Conservation (phyloP, 2,113 vertebrate species). For the Amphiprion ocellaris region DNA sequence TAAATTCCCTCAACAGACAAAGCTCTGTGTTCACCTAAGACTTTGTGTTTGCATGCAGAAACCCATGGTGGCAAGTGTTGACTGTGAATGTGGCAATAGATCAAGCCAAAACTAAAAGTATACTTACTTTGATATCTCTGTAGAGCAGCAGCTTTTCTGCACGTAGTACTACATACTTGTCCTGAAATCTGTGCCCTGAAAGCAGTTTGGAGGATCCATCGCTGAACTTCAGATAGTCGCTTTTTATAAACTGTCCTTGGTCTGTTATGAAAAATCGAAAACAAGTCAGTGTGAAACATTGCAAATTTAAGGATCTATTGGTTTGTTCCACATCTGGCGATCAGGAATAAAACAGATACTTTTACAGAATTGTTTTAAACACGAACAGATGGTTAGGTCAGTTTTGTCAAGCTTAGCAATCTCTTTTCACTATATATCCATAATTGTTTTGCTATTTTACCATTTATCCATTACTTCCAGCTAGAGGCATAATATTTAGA, state of each 20-base stretch:
- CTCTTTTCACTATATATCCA: too few species aligned
- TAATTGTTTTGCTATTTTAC: too few species aligned
- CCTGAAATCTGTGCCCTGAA: conserved; percentile 95
- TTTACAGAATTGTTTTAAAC: too few species aligned
- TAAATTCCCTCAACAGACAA: not conserved
- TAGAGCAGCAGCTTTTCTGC: conserved; percentile 91
- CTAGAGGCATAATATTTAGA: too few species aligned
- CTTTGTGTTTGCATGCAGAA: conserved; percentile 23
- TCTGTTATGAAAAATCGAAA: conserved; percentile 71
- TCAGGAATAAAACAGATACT: too few species aligned
- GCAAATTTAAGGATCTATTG: not conserved
- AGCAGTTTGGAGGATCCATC: conserved; percentile 94
- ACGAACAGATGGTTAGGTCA: too few species aligned
- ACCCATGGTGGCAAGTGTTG: conserved; percentile 24
- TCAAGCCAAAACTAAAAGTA: conserved; percentile 13
- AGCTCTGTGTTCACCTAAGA: not conserved
- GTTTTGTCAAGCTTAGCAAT: too few species aligned
- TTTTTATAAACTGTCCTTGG: conserved; percentile 79
- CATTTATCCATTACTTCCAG: too few species aligned
- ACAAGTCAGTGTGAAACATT: not conserved
- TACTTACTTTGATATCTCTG: conserved; percentile 92
- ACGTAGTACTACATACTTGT: conserved; percentile 89
- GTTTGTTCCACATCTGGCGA: not conserved
- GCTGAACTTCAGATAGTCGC: conserved; percentile 89
- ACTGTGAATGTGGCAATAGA: conserved; percentile 12